A percentile compares a stretch with the other conserved stretches of the same genome.
These are phyloP conservation scores for Xiphorhynchus erythropygius DNA, from an alignment of 2,797 vertebrate species.

Conservation along the genomic window DNA sequence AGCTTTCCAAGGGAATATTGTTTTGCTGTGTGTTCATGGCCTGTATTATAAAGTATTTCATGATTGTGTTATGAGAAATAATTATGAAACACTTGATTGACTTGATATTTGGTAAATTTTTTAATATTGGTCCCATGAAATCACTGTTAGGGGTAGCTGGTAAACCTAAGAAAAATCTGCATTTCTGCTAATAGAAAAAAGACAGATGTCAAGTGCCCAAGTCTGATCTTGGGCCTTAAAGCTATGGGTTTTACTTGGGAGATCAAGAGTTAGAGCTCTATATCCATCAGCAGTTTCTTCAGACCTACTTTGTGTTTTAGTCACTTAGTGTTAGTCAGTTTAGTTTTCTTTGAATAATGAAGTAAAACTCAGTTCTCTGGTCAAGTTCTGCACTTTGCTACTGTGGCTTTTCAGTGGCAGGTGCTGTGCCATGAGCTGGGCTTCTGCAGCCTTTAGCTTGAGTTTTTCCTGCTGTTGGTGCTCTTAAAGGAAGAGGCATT, in stretches of 20 bases:
- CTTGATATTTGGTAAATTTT: background rate
- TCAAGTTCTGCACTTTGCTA: background rate
- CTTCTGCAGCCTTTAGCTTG: background rate
- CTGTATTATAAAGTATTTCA: background rate
- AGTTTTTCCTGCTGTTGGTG: background rate
- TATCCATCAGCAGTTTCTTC: background rate
- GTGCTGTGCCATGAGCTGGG: background rate
- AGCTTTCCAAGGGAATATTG: background rate
- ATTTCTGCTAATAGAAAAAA: background rate
- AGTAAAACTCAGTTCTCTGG: background rate
- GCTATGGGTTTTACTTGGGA: background rate
- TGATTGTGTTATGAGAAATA: background rate
- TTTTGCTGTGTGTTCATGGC: background rate
- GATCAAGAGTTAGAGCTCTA: background rate
- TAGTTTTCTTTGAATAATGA: background rate
- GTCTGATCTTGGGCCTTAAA: background rate
- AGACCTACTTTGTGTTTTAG: background rate
- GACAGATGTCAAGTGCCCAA: background rate
- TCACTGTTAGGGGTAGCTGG: background rate
- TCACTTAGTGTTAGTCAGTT: background rate
- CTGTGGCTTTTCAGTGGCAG: background rate
- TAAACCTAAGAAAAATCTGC: background rate
- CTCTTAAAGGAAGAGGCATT: background rate
- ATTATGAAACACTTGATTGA: background rate
- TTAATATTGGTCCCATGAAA: rapidly evolving